Percentiles rank a stretch among this genome's conserved stretches.
Conservation (phyloP, 2,797 vertebrate species). For the Xenopus petersii region DNA sequence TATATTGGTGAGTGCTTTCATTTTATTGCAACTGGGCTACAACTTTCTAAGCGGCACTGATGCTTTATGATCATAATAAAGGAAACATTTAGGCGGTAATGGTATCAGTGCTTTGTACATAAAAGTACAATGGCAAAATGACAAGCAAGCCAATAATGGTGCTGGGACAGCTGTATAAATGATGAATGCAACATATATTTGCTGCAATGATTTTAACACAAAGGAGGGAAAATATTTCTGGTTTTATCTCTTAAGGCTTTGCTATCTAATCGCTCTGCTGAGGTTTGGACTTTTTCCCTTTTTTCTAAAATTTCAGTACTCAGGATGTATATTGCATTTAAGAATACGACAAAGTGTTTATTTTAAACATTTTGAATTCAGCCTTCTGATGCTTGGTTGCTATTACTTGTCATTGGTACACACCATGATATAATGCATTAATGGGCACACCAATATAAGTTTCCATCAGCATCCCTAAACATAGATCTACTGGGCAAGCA, state of each 20-base stretch:
- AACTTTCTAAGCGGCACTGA: slow-evolving; percentile 45
- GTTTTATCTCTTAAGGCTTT: slow-evolving; percentile 38
- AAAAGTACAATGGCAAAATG: slow-evolving; percentile 48
- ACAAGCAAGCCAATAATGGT: slow-evolving; percentile 46
- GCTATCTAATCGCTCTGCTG: slow-evolving; percentile 32
- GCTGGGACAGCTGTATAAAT: slow-evolving; percentile 50
- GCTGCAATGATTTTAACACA: slow-evolving; percentile 34
- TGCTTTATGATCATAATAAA: slow-evolving; percentile 50
- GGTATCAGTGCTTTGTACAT: slow-evolving; percentile 46
- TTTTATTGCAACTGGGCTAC: slow-evolving; percentile 43
- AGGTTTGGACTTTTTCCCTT: slow-evolving; percentile 27
- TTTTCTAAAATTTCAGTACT: slow-evolving; percentile 1
- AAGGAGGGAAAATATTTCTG: slow-evolving; percentile 32
- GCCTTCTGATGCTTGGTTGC: not conserved
- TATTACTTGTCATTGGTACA: not conserved
- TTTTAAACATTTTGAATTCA: not conserved
- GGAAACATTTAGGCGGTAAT: slow-evolving; percentile 46
- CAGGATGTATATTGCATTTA: not conserved
- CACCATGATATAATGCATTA: not conserved
- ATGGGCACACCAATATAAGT: not conserved
- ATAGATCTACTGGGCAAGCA: no score
- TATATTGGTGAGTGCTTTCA: slow-evolving; percentile 46
- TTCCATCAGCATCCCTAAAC: no score
- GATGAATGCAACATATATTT: slow-evolving; percentile 49
- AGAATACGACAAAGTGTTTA: not conserved